Evolutionary conservation across 2,797 vertebrate species (phyloP).

Genomic region (Scolopax bukidnonensis): DNA sequence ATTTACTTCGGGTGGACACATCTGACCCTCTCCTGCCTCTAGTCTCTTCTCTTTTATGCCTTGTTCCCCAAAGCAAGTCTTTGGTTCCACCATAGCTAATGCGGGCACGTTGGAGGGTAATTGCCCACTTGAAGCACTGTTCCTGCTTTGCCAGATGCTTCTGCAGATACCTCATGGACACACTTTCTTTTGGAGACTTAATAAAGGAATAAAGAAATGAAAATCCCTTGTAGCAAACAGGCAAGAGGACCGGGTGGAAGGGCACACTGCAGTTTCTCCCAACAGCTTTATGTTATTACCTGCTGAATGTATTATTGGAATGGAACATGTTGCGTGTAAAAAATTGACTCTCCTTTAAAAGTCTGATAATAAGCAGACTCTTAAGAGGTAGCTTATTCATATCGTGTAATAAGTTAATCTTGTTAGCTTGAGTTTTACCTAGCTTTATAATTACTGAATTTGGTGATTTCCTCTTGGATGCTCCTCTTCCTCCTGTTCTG

Average conservation of each 20-base stretch:
- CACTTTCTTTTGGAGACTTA: not conserved
- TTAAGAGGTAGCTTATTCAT: not conserved
- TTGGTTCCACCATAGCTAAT: not conserved
- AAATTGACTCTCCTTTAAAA: not conserved
- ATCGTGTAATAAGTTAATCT: slow-evolving; percentile 3
- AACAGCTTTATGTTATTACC: not conserved
- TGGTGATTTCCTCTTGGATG: slow-evolving; percentile 10
- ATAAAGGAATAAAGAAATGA: not conserved
- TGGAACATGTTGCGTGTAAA: not conserved
- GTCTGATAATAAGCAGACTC: slow-evolving; percentile 28
- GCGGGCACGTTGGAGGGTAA: rapidly evolving
- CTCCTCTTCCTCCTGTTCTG: not conserved
- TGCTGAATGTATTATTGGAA: not conserved
- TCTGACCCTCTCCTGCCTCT: not conserved
- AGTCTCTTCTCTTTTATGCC: not conserved
- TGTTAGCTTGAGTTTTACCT: not conserved
- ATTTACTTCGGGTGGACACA: not conserved
- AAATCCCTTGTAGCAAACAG: no score
- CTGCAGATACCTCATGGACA: not conserved
- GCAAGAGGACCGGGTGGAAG: not conserved
- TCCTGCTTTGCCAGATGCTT: not conserved
- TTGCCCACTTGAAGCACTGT: not conserved
- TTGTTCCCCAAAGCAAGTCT: not conserved
- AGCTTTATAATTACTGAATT: not conserved
- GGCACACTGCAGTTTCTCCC: not conserved